Evolutionary conservation across 92 coral and sea anemone genomes (phyloP), one percentile per base, ranked within the genome.

Genomic region (Porites rus): DNA sequence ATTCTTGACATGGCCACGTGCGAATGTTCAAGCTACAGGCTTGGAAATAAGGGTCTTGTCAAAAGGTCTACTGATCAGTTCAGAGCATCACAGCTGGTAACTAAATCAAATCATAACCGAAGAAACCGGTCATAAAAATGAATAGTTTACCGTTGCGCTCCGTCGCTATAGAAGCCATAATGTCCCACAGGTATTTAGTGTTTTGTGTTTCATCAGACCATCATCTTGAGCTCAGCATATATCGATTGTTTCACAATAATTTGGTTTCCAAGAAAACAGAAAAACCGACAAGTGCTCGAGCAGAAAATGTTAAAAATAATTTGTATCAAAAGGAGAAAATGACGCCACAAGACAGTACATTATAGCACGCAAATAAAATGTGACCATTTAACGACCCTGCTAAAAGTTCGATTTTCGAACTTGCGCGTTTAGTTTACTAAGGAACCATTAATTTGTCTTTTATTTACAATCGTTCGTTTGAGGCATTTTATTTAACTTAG

Each of bases 1-100:
- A 92, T 78, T 53, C 19, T 71, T 7, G 91, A 85, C 90, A 90
- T 92, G 65, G 38, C 63, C 19, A 22, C 71, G 6, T 14, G 56
- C 28, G 14, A 21, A 8, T 1, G 50, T 51, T 12, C 38, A 7
- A n/a, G 59, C 13, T 2, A 54, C 80, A 31, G 60, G 19, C 12
- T 20, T 10, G 17, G 51, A 72, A 69, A 69, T 17, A 59, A 4
- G 51, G 43, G 77, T 11, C 25, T 21, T 0, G 51, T 31, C 9
- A 63, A 38, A 21, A 19, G 31, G 51, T 58, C 76, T 81, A 81
- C 71, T 4, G 77, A 74, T 62, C 72, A 64, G 64, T 51, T 18
- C 52, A 22, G 51, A 10, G 18, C 10, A 66, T 14, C 52, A 50
- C 87, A 83, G 87, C 87, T 74, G 80, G 74, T 51, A 28, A 46